Evolutionary conservation across 2,113 vertebrate genomes (phyloP).

Genomic region (Pipra filicauda): DNA sequence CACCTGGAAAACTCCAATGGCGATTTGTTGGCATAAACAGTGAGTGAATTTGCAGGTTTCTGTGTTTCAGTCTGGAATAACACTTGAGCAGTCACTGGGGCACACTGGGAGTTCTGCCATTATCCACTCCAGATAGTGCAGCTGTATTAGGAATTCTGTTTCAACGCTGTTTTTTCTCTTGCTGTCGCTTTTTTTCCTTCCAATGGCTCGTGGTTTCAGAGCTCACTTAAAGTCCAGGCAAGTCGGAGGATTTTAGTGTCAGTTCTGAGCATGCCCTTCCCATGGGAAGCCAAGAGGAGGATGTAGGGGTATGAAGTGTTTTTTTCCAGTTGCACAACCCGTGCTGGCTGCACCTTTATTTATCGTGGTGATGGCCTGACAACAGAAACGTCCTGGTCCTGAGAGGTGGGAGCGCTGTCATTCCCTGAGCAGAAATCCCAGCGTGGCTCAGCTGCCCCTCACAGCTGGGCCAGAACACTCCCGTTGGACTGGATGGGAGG

Average conservation of each 20-base stretch:
- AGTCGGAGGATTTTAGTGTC: not conserved
- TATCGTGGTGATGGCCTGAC: slow-evolving; percentile 59
- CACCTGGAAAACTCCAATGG: not conserved
- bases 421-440: not conserved
- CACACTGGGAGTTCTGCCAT: fast-evolving
- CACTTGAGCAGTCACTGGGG: not conserved
- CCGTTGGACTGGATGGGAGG: fast-evolving
- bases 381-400: not conserved
- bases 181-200: fast-evolving
- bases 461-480: not conserved
- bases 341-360: slow-evolving; percentile 63
- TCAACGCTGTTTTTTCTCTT: not conserved
- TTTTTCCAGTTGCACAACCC: slow-evolving; percentile 61
- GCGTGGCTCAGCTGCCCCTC: not conserved
- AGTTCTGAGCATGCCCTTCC: not conserved
- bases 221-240: not conserved
- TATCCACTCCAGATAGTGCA: not conserved
- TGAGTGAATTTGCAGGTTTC: not conserved
- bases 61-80: not conserved
- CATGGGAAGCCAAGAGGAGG: slow-evolving; percentile 4
- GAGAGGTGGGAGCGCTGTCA: not conserved
- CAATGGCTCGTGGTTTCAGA: not conserved
- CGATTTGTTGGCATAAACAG: not conserved
- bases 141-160: not conserved
- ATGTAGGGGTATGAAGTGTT: slow-evolving; percentile 42